Evolutionary conservation across 2,888 invertebrate genomes (phyloP).

Genomic region (Aleiodes testaceus): DNA sequence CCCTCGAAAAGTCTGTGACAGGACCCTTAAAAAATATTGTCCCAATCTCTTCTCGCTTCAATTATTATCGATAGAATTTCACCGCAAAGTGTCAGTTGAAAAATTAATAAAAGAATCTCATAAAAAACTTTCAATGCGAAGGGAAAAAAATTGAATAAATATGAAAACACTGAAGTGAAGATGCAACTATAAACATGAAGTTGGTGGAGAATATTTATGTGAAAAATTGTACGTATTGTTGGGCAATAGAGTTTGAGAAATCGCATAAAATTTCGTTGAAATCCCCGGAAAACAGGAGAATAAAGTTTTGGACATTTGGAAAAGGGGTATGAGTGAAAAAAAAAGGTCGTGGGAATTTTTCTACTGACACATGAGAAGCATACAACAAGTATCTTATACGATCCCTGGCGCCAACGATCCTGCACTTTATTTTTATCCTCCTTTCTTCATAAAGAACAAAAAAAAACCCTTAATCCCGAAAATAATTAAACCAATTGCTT

Average conservation of each 20-base stretch:
- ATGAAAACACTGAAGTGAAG: background rate
- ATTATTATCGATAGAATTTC: too few species aligned
- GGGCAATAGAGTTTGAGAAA: constrained; percentile 26
- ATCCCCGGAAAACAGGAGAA: constrained; percentile 17
- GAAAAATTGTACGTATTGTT: constrained; percentile 18
- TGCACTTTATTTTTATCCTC: background rate
- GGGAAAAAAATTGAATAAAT: too few species aligned
- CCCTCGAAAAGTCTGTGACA: background rate
- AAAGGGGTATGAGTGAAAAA: constrained; percentile 29
- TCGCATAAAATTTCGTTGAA: constrained; percentile 16
- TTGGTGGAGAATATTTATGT: constrained; percentile 3
- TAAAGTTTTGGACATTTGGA: constrained; percentile 29
- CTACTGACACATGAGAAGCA: constrained; percentile 20
- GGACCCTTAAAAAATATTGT: constrained; percentile 28
- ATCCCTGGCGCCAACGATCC: constrained; percentile 28
- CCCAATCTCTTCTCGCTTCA: background rate
- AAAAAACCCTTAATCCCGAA: too few species aligned
- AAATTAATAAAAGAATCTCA: too few species aligned
- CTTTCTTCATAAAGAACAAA: too few species aligned
- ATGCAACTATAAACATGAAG: constrained; percentile 1
- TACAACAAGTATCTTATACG: constrained; percentile 10
- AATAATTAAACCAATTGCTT: too few species aligned
- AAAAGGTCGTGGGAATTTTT: constrained; percentile 15
- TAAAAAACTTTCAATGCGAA: too few species aligned
- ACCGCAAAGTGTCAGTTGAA: too few species aligned